These are phyloP conservation scores for Amphiura filiformis DNA, from an alignment of 35 echinoderm and acorn worm species.

Conservation along the genomic window DNA sequence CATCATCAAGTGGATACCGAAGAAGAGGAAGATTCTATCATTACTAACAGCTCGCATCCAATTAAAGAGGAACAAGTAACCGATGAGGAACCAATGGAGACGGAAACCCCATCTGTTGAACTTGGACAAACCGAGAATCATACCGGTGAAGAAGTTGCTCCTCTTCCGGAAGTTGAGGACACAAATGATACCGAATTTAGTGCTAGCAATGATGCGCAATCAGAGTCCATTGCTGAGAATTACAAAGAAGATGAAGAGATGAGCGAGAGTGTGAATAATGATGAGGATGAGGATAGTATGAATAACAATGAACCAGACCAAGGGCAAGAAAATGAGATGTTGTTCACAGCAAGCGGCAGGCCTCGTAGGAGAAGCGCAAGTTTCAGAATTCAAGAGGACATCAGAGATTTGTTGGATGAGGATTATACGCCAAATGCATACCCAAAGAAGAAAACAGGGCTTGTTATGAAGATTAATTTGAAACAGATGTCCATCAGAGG, in stretches of 20 bases:
- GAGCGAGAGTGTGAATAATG: neutral
- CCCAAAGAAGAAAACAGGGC: constrained; percentile 16
- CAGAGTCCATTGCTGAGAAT: neutral
- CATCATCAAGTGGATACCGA: no score
- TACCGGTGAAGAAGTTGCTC: neutral
- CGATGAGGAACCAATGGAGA: neutral
- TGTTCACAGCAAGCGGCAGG: constrained; percentile 44
- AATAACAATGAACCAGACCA: constrained; percentile 11
- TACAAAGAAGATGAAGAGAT: constrained; percentile 12
- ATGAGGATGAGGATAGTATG: neutral
- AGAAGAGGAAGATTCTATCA: no score
- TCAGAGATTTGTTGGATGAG: constrained; percentile 20
- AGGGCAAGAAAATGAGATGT: constrained; percentile 21
- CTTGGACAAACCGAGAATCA: neutral
- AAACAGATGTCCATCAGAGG: neutral
- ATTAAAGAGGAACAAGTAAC: neutral
- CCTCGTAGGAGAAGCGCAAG: constrained; percentile 41
- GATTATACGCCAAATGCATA: constrained; percentile 13
- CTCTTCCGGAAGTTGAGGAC: neutral
- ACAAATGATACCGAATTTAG: neutral
- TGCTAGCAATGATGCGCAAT: neutral
- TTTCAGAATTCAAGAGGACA: constrained; percentile 22
- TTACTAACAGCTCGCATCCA: no score
- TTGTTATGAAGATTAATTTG: constrained; percentile 16
- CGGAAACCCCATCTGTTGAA: neutral